Base-by-base conservation (phyloP, 2,888 invertebrate species). In the Apamea epomidion region DNA sequence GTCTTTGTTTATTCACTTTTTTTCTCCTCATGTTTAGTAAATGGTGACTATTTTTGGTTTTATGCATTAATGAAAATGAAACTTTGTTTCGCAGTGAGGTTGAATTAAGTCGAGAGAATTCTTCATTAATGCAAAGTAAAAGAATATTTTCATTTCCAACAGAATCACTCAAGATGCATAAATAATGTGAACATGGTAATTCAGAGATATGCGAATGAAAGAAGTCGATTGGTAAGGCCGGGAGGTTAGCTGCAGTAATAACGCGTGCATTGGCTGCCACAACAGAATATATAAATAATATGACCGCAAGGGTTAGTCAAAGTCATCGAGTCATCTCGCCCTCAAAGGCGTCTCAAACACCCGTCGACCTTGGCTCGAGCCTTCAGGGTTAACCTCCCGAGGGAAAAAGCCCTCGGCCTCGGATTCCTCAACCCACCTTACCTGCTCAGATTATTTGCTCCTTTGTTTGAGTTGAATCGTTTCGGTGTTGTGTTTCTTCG, bases 271-370 rank as follows among this genome's bases (percentile, higher is more conserved):
- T 93, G 94, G 92, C 94, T 93, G 92, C 91, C 84, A 89, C 90
- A 88, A 83, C 89, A 88, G 91, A 92, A 92, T 92, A 92, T 90
- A 91, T 89, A 90, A 91, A 92, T 91, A 92, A 92, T 92, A 91
- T 90, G 92, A 91, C 91, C 91, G 92, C 88, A 92, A 94, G 94
- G 95, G 93, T 95, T 93, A 92, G 92, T 92, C 94, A 95, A 95
- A 94, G 95, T 95, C 95, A 95, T 91, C 92, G 93, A 94, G 94
- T 94, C 94, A 93, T 94, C 93, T 94, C 92, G 93, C 92, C 93
- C 91, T 92, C 94, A 93, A 93, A 94, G 94, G 92, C 95, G 92
- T 91, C 92, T 92, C 92, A 91, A 93, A 93, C 93, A 93, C 94
- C 91, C 91, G 94, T 93, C 93, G 95, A 95, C 95, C 95, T 95